Percentiles rank a stretch among this genome's conserved stretches.
Evolutionary conservation across 2,797 vertebrate genomes (phyloP).

Genomic region (Sebastiscus albofasciatus): DNA sequence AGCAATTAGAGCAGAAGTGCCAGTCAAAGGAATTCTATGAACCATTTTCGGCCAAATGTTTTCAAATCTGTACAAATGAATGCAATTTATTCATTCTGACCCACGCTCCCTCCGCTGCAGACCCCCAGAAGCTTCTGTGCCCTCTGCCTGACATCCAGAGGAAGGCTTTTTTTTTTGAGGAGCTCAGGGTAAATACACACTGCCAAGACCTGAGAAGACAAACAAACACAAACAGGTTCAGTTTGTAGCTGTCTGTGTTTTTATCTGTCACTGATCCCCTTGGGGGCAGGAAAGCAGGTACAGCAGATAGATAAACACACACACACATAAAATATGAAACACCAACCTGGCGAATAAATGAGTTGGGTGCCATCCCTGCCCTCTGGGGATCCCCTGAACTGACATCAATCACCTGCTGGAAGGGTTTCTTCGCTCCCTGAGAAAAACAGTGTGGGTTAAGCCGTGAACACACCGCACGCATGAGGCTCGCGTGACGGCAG

Average conservation of each 20-base stretch:
- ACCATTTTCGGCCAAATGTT: not conserved
- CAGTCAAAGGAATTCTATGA: not conserved
- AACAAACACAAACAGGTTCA: not conserved
- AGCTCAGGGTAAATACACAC: constrained; percentile 1
- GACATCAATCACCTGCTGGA: constrained; percentile 16
- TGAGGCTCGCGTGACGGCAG: too few species aligned
- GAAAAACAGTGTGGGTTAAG: not conserved
- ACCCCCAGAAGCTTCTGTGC: not conserved
- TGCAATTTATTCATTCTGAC: not conserved
- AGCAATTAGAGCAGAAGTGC: not conserved
- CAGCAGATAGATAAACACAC: not conserved
- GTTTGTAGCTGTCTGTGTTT: not conserved
- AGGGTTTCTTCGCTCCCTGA: constrained; percentile 10
- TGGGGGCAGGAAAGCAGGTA: not conserved
- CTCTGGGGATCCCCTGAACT: constrained; percentile 14
- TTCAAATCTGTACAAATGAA: not conserved
- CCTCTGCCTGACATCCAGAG: constrained; percentile 3
- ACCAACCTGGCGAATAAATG: constrained; percentile 31
- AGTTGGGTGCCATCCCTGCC: constrained; percentile 13
- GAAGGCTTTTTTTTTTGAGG: not conserved
- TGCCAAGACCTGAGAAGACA: constrained; percentile 6
- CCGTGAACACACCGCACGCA: too few species aligned
- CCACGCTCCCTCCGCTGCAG: not conserved
- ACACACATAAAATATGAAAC: not conserved
- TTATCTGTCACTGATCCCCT: not conserved